Conservation (phyloP, 2,113 vertebrate genomes). For the Capreolus pygargus region DNA sequence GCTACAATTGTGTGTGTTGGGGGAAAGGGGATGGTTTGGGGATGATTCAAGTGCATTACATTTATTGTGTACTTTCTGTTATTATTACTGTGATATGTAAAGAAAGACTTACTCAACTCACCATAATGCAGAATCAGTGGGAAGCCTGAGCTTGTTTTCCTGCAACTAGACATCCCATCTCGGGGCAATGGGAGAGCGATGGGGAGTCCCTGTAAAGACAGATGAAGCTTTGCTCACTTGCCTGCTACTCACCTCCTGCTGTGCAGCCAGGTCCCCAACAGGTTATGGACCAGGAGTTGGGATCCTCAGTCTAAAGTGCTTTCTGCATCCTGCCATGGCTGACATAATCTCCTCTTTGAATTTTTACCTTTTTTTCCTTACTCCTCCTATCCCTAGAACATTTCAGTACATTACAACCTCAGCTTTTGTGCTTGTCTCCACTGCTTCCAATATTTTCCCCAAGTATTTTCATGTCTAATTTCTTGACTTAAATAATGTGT, state of each 20-base stretch:
- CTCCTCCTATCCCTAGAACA: background rate
- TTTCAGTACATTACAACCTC: background rate
- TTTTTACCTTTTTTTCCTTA: background rate
- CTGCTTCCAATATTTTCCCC: background rate
- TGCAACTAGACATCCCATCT: background rate
- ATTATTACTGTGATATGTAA: background rate
- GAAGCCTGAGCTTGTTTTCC: background rate
- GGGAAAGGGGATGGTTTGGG: background rate
- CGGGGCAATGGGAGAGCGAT: background rate
- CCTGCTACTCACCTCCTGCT: background rate
- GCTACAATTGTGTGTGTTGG: background rate
- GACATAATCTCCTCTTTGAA: background rate
- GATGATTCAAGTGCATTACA: background rate
- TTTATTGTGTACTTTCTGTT: background rate
- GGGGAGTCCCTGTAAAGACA: background rate
- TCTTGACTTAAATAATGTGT: background rate
- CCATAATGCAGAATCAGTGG: background rate
- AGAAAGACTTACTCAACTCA: background rate
- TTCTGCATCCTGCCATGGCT: background rate
- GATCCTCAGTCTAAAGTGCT: background rate
- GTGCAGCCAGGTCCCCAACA: accelerated
- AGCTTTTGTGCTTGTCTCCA: background rate
- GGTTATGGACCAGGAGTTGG: accelerated
- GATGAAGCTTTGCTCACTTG: background rate
- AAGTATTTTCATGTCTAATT: background rate